These are phyloP conservation scores for Dryoscopus gambensis DNA, from an alignment of 2,113 vertebrate species.

Conservation along the genomic window DNA sequence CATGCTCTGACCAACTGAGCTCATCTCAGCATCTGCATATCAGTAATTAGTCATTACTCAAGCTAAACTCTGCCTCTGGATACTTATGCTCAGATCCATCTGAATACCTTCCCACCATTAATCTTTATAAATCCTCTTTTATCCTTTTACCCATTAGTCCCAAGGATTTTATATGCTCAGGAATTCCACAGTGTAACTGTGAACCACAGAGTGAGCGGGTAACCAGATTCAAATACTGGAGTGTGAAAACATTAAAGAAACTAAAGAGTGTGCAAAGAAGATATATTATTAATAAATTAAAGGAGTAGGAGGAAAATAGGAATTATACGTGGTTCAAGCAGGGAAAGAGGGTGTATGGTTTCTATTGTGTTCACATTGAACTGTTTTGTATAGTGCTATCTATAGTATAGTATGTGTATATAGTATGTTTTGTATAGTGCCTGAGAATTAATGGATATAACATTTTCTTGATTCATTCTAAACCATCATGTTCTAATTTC, in stretches of 20 bases:
- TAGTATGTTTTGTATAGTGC: neutral
- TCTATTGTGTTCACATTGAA: neutral
- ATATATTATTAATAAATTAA: neutral
- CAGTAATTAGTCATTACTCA: neutral
- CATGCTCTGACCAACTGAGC: neutral
- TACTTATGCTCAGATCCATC: neutral
- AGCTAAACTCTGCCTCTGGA: neutral
- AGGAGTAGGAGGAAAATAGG: neutral
- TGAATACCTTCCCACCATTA: neutral
- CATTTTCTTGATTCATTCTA: neutral
- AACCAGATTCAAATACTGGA: neutral
- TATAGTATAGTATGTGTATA: too few species aligned
- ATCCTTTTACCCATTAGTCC: neutral
- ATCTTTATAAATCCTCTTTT: neutral
- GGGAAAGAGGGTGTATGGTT: neutral
- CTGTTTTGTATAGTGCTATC: neutral
- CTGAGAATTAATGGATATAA: neutral
- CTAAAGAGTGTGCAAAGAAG: neutral
- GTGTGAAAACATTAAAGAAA: neutral
- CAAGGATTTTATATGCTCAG: neutral
- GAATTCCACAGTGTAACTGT: neutral
- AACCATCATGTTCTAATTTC: neutral
- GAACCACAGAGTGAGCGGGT: fast-evolving
- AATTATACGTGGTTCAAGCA: neutral
- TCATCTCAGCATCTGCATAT: neutral